Percentiles rank a stretch among this genome's conserved stretches.
Evolutionary conservation across 64 coral and sea anemone species (phyloP).

Genomic region (Actinia tenebrosa): DNA sequence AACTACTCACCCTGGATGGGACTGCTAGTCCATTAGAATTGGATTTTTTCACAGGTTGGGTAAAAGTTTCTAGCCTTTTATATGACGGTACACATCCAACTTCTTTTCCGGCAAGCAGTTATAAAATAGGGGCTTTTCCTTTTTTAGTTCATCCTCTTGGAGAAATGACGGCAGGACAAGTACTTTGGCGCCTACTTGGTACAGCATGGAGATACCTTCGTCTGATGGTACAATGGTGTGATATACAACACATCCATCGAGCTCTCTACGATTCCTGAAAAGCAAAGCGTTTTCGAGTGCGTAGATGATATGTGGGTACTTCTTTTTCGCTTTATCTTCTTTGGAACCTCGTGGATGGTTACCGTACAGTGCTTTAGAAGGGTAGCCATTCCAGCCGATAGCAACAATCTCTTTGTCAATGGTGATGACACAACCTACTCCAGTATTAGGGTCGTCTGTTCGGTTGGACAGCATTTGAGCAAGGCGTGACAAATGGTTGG

Average conservation of each 20-base stretch:
- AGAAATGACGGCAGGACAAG: neutral
- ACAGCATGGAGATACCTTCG: neutral
- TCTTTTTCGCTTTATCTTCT: neutral
- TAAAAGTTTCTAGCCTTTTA: too few species aligned
- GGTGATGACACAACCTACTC: slow-evolving; percentile 38
- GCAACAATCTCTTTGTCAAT: slow-evolving; percentile 9
- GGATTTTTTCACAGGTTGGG: too few species aligned
- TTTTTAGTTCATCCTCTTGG: neutral
- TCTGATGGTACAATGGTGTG: neutral
- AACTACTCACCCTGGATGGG: too few species aligned
- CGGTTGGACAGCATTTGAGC: slow-evolving; percentile 41
- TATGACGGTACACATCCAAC: too few species aligned
- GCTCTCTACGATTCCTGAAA: neutral
- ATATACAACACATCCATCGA: neutral
- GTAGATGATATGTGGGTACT: slow-evolving; percentile 40
- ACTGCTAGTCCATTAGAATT: too few species aligned
- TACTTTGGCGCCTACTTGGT: neutral
- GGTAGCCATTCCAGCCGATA: slow-evolving; percentile 58
- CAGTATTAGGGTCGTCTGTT: slow-evolving; percentile 46
- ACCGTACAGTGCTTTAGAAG: slow-evolving; percentile 37
- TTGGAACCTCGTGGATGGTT: slow-evolving; percentile 48
- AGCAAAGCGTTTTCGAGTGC: neutral
- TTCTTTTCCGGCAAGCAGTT: too few species aligned
- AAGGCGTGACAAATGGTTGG: slow-evolving; percentile 21
- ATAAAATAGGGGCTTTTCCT: too few species aligned